Conservation (phyloP, 2,113 vertebrate species). For the Raphicerus campestris region DNA sequence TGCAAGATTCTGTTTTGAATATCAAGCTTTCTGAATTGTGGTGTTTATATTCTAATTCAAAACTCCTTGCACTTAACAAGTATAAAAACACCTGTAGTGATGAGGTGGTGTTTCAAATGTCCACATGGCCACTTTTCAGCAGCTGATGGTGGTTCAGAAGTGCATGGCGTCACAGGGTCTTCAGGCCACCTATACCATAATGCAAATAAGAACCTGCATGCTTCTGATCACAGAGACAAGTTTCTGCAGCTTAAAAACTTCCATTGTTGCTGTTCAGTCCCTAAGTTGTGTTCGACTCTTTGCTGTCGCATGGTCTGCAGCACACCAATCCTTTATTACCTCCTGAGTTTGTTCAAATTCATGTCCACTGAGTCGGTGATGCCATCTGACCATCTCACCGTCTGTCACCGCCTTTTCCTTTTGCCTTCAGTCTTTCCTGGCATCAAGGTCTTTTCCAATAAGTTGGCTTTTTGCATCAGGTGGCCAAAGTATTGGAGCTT, state of each 20-base stretch:
- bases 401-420: neutral
- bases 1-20: neutral
- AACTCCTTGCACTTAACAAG: neutral
- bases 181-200: fast-evolving
- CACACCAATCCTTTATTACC: neutral
- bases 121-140: neutral
- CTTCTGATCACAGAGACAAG: neutral
- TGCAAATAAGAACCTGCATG: fast-evolving
- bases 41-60: neutral
- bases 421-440: neutral
- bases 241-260: neutral
- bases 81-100: neutral
- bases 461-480: neutral
- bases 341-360: neutral
- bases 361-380: neutral
- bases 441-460: neutral
- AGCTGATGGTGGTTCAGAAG: neutral
- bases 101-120: neutral
- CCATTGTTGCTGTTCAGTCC: neutral
- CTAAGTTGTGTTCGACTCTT: neutral
- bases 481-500: neutral
- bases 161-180: fast-evolving
- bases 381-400: neutral
- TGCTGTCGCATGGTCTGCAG: neutral
- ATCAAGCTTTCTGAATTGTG: neutral